Base-by-base conservation (phyloP, 2,888 invertebrate species). In the Oasisia sp. region DNA sequence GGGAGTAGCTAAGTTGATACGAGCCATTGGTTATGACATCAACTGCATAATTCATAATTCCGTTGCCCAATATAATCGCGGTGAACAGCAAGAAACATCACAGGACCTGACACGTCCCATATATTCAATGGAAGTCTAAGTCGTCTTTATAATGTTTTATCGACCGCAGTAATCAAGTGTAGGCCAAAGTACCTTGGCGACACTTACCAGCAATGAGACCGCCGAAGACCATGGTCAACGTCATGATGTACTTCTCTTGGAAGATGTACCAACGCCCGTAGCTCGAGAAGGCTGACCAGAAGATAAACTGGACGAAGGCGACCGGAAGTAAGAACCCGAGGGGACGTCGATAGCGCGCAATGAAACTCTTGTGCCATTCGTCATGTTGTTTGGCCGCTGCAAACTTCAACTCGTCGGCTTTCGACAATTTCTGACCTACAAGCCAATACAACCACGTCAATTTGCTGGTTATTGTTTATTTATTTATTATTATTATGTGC, bases 181-280 rank as follows among this genome's bases (percentile, higher is more conserved):
- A 56, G 74, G 74, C 74, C 74, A 74, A 74, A 74, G 2, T 74
- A 74, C 19, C 74, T 14, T 74, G 74, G 74, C 74, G 14, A n/a
- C 50, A 44, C 90, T 32, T 44, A 94, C 94, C 94, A 89, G 95
- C 95, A 91, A 95, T 94, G 27, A 95, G 94, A 38, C 95, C 95
- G 0, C 95, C 95, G 32, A 95, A 93, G 32, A 95, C 93, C 95
- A 96, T 95, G 9, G 95, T 95, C 38, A 96, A 91, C 9, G 95
- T 94, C 94, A 95, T 95, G 92, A 94, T 94, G 94, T 95, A 95
- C 91, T 95, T 94, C 32, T 95, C 94, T 27, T 93, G 93, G 93
- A 95, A 96, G 90, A 94, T 94, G 91, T 93, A 92, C 94, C 95
- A 95, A 89, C 94, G 94, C 92, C 95, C 93, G 93, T 94, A 94